Evolutionary conservation across 1,140 invertebrate species (phyloP).

Genomic region (fruit fly (Drosophila melanogaster)): Release_6_plus_ISO1_MT NT_033777.3:5363001-5363500

Average conservation of each 20-base stretch:
- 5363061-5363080: slow-evolving; percentile 1
- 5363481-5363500: slow-evolving; percentile 52
- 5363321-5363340: slow-evolving; percentile 2
- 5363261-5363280: background rate
- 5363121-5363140: slow-evolving; percentile 13
- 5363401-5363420: slow-evolving; percentile 55
- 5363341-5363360: slow-evolving; percentile 11
- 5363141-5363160: slow-evolving; percentile 28
- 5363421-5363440: slow-evolving; percentile 29
- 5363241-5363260: too few species aligned
- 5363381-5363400: slow-evolving; percentile 34
- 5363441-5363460: slow-evolving; percentile 37
- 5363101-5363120: slow-evolving; percentile 16
- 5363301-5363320: slow-evolving; percentile 3
- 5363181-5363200: slow-evolving; percentile 29
- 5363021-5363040: background rate
- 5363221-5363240: slow-evolving; percentile 1
- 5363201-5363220: slow-evolving; percentile 20
- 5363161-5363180: slow-evolving; percentile 25
- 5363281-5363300: slow-evolving; percentile 11
- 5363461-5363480: slow-evolving; percentile 36
- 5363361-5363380: slow-evolving; percentile 54
- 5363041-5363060: background rate
- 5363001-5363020: background rate
- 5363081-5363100: slow-evolving; percentile 2